Evolutionary conservation across 2,888 invertebrate species (phyloP).

Genomic region (Drosophila affinis): DNA sequence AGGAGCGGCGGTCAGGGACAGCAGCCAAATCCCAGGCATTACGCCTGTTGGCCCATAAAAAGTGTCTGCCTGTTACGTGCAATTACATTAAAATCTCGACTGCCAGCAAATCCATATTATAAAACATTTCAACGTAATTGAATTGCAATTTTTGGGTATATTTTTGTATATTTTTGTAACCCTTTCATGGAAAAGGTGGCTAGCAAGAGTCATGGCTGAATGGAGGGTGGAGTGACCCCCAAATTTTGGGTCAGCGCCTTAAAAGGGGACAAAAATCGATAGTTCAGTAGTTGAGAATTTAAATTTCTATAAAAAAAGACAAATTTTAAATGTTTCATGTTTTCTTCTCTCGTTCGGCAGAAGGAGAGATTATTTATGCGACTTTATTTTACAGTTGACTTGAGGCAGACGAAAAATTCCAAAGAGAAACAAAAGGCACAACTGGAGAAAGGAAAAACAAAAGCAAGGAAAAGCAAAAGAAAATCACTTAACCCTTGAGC

Average conservation of each 20-base stretch:
- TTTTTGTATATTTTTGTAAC: constrained; percentile 29
- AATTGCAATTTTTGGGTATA: constrained; percentile 52
- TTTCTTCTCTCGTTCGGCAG: not conserved
- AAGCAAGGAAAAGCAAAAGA: constrained; percentile 35
- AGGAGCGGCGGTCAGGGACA: constrained; percentile 29
- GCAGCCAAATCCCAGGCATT: constrained; percentile 25
- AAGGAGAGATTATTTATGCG: constrained; percentile 56
- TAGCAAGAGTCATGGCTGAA: not conserved
- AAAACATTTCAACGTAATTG: constrained; percentile 71
- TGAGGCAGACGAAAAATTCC: constrained; percentile 41
- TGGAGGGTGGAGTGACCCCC: constrained; percentile 16
- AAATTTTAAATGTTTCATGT: constrained; percentile 54
- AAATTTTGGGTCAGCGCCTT: constrained; percentile 59
- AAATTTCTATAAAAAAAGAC: constrained; percentile 25
- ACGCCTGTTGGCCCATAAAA: constrained; percentile 58
- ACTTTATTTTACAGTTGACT: constrained; percentile 72
- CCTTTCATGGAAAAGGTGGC: constrained; percentile 56
- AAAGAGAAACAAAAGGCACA: constrained; percentile 14
- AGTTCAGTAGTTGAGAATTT: constrained; percentile 36
- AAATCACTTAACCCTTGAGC: constrained; percentile 77
- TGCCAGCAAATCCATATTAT: constrained; percentile 52
- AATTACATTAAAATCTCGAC: constrained; percentile 70
- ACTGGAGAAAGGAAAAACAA: constrained; percentile 51
- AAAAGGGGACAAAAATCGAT: constrained; percentile 51
- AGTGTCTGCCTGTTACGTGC: constrained; percentile 62